Evolutionary conservation across 1,140 invertebrate species (phyloP).

Genomic region (Philopotamus ludificatus): DNA sequence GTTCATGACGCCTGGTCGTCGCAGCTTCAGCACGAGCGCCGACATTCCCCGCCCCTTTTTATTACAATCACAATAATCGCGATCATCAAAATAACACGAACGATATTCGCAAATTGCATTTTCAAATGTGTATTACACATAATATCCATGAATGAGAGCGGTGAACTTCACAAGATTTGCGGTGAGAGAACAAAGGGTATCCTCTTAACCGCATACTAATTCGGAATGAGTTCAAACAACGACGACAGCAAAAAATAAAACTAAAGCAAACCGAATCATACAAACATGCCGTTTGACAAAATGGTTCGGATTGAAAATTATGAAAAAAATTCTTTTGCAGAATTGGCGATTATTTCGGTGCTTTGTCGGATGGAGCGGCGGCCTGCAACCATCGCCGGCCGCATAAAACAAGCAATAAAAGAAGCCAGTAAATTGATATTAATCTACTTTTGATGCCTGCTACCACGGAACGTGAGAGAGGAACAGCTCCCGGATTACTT

Average conservation of each 20-base stretch:
- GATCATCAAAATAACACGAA: no score
- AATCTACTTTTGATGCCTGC: conserved; percentile 31
- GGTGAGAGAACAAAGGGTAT: conserved; percentile 20
- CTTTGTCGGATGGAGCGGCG: background rate
- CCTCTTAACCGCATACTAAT: conserved; percentile 16
- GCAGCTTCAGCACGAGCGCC: no score
- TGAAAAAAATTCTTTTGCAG: background rate
- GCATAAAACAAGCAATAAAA: conserved; percentile 18
- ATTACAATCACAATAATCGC: no score
- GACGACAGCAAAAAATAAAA: conserved; percentile 4
- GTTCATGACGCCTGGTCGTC: no score
- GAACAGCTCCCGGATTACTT: conserved; percentile 27
- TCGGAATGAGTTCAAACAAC: conserved; percentile 11
- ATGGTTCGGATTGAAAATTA: no score
- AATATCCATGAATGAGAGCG: conserved; percentile 10
- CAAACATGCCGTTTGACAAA: no score
- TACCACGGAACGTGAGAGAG: conserved; percentile 28
- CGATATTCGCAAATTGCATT: no score
- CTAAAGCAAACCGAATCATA: background rate
- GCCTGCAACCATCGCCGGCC: conserved; percentile 6
- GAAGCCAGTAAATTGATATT: conserved; percentile 28
- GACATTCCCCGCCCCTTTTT: no score
- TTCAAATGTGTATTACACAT: no score
- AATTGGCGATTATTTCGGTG: background rate
- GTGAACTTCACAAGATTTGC: conserved; percentile 20